Conservation (phyloP, 1,140 invertebrate genomes). For the Drosophila asahinai region DNA sequence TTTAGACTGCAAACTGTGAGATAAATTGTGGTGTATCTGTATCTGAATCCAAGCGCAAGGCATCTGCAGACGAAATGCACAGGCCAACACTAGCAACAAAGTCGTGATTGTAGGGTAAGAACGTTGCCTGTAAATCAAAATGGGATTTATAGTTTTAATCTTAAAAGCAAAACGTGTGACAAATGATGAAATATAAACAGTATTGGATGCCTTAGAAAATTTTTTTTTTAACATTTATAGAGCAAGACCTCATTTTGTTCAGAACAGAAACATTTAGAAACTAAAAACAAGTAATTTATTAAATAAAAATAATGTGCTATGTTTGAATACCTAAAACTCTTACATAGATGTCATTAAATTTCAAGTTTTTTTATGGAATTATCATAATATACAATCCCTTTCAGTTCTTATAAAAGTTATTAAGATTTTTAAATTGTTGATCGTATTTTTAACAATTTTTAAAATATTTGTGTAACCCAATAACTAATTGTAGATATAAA, state of each 20-base stretch:
- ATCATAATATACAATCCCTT: not conserved
- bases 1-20: conserved; percentile 83
- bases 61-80: conserved; percentile 44
- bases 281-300: too few relatives aligned
- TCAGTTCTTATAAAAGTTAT: too few relatives aligned
- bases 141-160: not conserved
- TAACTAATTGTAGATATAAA: not conserved
- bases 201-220: too few relatives aligned
- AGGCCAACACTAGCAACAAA: conserved; percentile 14
- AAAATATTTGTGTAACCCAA: too few relatives aligned
- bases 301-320: too few relatives aligned
- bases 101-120: conserved; percentile 1
- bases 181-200: not conserved
- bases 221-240: too few relatives aligned
- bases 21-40: conserved; percentile 81
- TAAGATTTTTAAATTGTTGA: too few relatives aligned
- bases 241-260: too few relatives aligned
- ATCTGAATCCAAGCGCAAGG: conserved; percentile 63
- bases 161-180: not conserved
- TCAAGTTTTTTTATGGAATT: not conserved
- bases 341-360: too few relatives aligned
- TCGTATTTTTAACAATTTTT: too few relatives aligned
- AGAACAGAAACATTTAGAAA: too few relatives aligned
- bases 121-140: not conserved
- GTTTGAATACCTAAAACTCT: too few relatives aligned